A percentile compares a stretch with the other conserved stretches of the same genome.
Evolutionary conservation across 2,888 invertebrate species (phyloP).

Genomic region (Arctia plantaginis): DNA sequence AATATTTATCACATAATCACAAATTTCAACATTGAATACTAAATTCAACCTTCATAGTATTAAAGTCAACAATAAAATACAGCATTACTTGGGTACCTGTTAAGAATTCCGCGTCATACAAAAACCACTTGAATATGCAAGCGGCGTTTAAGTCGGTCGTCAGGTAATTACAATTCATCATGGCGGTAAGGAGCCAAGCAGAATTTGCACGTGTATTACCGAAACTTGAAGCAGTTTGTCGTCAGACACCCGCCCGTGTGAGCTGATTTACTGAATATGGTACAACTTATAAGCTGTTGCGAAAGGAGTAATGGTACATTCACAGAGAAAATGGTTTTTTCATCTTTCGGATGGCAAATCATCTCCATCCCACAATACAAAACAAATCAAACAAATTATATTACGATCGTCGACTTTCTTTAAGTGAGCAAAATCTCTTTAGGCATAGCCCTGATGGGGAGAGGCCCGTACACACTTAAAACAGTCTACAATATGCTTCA

Average conservation of each 20-base stretch:
- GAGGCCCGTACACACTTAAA: neutral
- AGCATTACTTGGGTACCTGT: neutral
- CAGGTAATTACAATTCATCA: constrained; percentile 59
- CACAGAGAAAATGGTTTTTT: neutral
- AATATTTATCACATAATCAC: neutral
- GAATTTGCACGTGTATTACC: constrained; percentile 64
- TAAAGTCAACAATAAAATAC: neutral
- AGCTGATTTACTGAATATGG: constrained; percentile 59
- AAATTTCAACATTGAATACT: neutral
- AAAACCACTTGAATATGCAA: constrained; percentile 33
- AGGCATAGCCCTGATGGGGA: neutral
- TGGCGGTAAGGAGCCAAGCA: constrained; percentile 28
- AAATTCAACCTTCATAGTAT: neutral
- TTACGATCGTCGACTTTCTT: neutral
- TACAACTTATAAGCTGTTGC: constrained; percentile 44
- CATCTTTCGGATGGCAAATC: neutral
- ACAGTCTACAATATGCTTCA: neutral
- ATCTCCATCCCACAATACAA: neutral
- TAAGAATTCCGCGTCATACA: constrained; percentile 2
- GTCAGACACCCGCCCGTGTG: constrained; percentile 48
- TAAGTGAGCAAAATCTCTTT: neutral
- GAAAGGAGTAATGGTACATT: neutral
- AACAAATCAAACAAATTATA: neutral
- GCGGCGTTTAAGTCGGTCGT: constrained; percentile 26
- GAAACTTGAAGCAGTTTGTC: constrained; percentile 61